phyloP scores from a whole-genome alignment of 2,888 invertebrate genomes.

The Silvanus unidentatus region DNA sequence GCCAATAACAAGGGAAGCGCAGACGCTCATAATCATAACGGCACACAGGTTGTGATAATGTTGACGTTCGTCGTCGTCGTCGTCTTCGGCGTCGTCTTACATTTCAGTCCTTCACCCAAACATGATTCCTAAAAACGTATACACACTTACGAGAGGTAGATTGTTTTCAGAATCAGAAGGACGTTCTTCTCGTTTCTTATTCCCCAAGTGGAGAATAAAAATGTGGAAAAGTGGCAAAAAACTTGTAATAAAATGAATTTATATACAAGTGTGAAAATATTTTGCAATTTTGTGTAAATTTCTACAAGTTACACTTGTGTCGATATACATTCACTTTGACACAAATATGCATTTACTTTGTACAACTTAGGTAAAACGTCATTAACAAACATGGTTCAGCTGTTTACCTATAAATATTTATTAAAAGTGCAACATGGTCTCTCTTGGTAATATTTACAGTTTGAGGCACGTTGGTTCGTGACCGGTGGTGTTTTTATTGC shows the following conservation, averaged over 20 bases:
- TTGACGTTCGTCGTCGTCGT: conserved; percentile 3
- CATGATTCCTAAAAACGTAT: too few relatives aligned
- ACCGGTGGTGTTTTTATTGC: not conserved
- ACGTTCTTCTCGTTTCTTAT: too few relatives aligned
- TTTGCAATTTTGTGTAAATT: too few relatives aligned
- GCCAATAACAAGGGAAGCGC: conserved; percentile 30
- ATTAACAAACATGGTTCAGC: conserved; percentile 9
- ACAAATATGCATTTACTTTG: conserved; percentile 4
- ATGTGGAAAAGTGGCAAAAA: too few relatives aligned
- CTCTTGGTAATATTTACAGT: not conserved
- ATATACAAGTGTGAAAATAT: too few relatives aligned
- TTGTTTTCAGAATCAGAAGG: too few relatives aligned
- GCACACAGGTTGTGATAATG: conserved; percentile 35
- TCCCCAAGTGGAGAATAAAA: too few relatives aligned
- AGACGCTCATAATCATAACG: conserved; percentile 34
- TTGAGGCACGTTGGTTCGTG: conserved; percentile 1
- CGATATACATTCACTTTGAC: conserved; percentile 1
- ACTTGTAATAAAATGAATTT: too few relatives aligned
- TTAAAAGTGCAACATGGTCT: conserved; percentile 6
- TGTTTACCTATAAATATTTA: conserved; percentile 13
- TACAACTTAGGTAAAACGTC: conserved; percentile 8
- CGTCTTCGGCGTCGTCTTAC: too few relatives aligned
- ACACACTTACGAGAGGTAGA: too few relatives aligned
- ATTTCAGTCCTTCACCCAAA: too few relatives aligned
- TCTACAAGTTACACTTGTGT: too few relatives aligned